These are phyloP conservation scores for Baccha elongata DNA, from an alignment of 2,888 invertebrate species.

Conservation along the genomic window DNA sequence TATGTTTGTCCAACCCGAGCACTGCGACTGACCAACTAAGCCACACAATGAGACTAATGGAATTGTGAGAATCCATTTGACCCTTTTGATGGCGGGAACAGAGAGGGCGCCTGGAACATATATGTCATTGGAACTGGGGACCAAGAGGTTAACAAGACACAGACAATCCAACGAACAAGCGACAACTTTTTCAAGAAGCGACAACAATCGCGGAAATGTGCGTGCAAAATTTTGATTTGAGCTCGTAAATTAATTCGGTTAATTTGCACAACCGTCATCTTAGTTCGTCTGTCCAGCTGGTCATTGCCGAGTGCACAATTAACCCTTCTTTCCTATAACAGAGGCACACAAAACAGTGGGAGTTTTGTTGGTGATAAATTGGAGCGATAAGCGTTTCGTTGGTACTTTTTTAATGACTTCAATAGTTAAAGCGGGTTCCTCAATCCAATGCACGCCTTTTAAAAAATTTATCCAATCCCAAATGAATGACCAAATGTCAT, in stretches of 20 bases:
- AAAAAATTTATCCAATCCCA: constrained; percentile 38
- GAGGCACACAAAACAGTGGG: constrained; percentile 43
- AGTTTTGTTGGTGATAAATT: constrained; percentile 61
- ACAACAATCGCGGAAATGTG: constrained; percentile 64
- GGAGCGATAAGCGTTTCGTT: constrained; percentile 57
- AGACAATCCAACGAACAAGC: neutral
- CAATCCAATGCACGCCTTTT: constrained; percentile 28
- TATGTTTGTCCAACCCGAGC: no score
- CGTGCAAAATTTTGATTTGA: constrained; percentile 74
- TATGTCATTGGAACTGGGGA: neutral
- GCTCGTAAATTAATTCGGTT: constrained; percentile 74
- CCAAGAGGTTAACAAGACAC: constrained; percentile 6
- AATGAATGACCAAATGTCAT: constrained; percentile 54
- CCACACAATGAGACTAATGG: constrained; percentile 66
- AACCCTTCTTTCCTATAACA: constrained; percentile 36
- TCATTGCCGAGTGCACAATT: constrained; percentile 40
- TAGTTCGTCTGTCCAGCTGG: constrained; percentile 53
- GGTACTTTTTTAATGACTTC: constrained; percentile 60
- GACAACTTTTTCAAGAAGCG: constrained; percentile 37
- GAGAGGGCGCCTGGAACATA: constrained; percentile 24
- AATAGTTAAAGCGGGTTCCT: neutral
- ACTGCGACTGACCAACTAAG: constrained; percentile 34
- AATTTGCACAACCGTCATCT: constrained; percentile 59
- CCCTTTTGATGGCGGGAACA: constrained; percentile 40
- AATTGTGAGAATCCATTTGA: constrained; percentile 70